Evolutionary conservation across 2,888 invertebrate genomes (phyloP).

Genomic region (Cryptus viduatorius): DNA sequence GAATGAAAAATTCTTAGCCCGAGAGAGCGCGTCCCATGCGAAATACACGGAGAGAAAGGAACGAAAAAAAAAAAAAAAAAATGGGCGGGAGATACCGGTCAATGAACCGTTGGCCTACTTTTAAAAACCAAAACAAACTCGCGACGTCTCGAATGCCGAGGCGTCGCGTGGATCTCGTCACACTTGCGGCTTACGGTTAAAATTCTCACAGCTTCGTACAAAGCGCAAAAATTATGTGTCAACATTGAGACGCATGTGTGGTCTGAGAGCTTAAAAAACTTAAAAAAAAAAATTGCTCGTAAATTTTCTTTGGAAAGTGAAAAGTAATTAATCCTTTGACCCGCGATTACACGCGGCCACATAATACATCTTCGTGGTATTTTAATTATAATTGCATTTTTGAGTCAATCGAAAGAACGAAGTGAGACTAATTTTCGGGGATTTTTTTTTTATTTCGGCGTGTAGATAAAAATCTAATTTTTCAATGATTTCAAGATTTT

Average conservation of each 20-base stretch:
- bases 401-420: no score
- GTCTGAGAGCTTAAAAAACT: neutral
- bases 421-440: no score
- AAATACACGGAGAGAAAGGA: conserved; percentile 61
- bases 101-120: conserved; percentile 81
- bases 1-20: conserved; percentile 33
- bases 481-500: no score
- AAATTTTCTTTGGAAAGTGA: neutral
- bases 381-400: no score
- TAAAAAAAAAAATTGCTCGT: neutral
- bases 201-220: conserved; percentile 55
- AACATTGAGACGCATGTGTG: neutral
- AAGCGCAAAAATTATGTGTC: conserved; percentile 35
- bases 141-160: conserved; percentile 60
- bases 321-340: neutral
- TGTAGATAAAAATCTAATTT: no score
- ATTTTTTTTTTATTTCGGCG: no score
- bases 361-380: no score
- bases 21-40: conserved; percentile 50
- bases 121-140: conserved; percentile 83
- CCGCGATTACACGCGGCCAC: neutral
- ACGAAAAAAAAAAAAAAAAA: conserved; percentile 48
- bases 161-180: conserved; percentile 44
- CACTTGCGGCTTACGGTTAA: conserved; percentile 49
- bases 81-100: conserved; percentile 68